Evolutionary conservation across 2,113 vertebrate genomes (phyloP).

Genomic region (Stictonetta naevosa): DNA sequence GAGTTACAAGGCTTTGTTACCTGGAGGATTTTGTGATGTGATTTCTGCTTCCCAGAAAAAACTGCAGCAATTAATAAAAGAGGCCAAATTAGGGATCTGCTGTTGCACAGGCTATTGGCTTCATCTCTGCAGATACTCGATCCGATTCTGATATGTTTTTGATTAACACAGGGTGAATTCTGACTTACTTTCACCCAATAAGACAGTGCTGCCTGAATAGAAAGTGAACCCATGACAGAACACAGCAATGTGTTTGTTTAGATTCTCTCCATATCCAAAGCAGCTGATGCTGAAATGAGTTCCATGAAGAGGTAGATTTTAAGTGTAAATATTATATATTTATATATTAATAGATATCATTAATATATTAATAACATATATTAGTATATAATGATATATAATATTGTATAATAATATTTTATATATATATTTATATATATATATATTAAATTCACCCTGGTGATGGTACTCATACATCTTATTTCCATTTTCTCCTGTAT

Average conservation of each 20-base stretch:
- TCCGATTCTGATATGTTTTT: neutral
- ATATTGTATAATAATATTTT: too few relatives aligned
- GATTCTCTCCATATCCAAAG: neutral
- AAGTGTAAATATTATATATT: neutral
- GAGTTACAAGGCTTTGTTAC: constrained; percentile 20
- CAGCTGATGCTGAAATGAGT: neutral
- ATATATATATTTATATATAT: neutral
- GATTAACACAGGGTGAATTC: neutral
- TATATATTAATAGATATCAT: neutral
- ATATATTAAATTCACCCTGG: neutral
- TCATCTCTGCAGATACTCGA: neutral
- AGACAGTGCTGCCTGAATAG: neutral
- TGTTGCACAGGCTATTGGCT: neutral
- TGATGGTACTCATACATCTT: neutral
- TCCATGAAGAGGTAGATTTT: neutral
- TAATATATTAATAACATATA: too few relatives aligned
- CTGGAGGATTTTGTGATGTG: constrained; percentile 21
- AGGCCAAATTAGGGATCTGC: neutral
- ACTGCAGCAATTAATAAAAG: constrained; percentile 25
- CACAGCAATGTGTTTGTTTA: neutral
- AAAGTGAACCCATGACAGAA: neutral
- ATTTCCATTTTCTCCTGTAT: neutral
- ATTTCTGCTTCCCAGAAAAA: constrained; percentile 8
- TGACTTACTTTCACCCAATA: neutral
- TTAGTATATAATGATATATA: too few relatives aligned